Conservation (phyloP, 2,797 vertebrate genomes). For the Dipus sagitta region DNA sequence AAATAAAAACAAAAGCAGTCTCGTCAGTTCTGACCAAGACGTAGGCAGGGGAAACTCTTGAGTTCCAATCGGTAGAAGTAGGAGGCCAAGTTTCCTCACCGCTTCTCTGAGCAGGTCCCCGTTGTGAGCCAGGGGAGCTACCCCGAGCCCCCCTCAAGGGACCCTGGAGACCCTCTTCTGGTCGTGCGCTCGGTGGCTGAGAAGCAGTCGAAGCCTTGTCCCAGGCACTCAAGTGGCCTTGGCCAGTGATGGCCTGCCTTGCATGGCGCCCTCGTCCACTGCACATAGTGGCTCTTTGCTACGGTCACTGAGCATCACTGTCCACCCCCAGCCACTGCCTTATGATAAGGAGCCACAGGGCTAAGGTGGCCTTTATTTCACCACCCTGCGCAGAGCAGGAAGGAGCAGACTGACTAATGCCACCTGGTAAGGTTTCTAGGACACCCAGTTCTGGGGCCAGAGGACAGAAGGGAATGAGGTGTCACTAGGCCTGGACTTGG, state of each 20-base stretch:
- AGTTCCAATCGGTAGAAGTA: background rate
- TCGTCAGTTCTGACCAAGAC: background rate
- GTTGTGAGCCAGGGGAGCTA: no score
- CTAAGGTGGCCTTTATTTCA: background rate
- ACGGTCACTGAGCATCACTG: background rate
- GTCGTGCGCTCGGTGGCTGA: background rate
- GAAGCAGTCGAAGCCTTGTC: accelerated
- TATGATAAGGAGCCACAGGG: background rate
- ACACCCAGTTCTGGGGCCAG: background rate
- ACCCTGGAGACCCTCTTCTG: background rate
- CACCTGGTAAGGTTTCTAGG: background rate
- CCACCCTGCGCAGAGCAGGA: background rate
- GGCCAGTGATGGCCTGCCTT: background rate
- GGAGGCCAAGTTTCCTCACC: background rate
- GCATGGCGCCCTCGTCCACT: accelerated
- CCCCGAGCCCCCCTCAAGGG: no score
- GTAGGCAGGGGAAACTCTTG: background rate
- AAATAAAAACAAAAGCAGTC: background rate
- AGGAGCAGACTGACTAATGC: background rate
- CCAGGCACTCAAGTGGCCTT: background rate
- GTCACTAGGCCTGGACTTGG: background rate
- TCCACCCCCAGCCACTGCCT: background rate
- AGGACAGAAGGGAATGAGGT: background rate
- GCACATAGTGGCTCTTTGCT: background rate
- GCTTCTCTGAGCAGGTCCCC: background rate